Evolutionary conservation across 2,113 vertebrate genomes (phyloP).

Genomic region (Malurus alboscapulatus): DNA sequence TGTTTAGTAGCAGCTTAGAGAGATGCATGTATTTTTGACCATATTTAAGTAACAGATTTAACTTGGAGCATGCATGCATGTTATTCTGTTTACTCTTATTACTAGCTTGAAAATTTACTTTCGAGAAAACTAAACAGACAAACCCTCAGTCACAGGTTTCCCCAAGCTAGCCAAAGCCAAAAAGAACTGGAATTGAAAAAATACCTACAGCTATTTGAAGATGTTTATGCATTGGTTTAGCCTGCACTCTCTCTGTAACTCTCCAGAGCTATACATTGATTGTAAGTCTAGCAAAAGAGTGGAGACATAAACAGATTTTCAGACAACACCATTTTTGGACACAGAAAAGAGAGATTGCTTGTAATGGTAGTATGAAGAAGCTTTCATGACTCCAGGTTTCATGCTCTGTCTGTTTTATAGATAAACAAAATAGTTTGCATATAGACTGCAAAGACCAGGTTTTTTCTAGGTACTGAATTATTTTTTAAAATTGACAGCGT

Average conservation of each 20-base stretch:
- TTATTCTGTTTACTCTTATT: background rate
- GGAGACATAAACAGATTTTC: background rate
- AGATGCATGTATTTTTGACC: background rate
- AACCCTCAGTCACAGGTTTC: background rate
- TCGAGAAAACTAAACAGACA: background rate
- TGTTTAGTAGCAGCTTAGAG: background rate
- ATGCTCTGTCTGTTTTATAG: background rate
- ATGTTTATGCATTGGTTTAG: background rate
- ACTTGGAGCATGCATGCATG: background rate
- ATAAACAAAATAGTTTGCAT: background rate
- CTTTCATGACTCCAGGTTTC: background rate
- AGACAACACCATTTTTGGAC: background rate
- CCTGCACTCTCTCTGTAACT: background rate
- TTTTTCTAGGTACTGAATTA: background rate
- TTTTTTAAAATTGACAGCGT: background rate
- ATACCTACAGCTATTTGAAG: background rate
- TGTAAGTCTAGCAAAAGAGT: background rate
- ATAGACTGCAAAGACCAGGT: background rate
- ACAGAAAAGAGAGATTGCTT: background rate
- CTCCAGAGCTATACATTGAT: background rate
- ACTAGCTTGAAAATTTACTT: background rate
- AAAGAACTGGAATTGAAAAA: background rate
- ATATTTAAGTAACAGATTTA: background rate
- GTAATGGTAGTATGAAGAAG: background rate
- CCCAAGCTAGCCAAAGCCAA: background rate